Percentiles rank a stretch among this genome's conserved stretches.
Conservation (phyloP, 2,113 vertebrate species). For the Saccopteryx leptura region DNA sequence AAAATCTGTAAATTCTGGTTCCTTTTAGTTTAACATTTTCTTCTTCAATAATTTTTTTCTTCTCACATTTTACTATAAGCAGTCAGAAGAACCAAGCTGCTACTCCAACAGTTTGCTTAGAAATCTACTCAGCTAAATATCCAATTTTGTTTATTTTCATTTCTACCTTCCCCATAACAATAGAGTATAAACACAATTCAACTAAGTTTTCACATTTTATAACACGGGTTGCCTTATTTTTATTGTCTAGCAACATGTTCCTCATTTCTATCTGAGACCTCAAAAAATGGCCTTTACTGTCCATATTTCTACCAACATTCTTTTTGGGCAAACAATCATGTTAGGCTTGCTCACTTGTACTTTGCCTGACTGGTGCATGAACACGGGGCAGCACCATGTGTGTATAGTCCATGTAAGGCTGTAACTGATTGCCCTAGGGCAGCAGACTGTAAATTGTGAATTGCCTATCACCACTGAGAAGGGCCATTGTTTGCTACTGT, state of each 20-base stretch:
- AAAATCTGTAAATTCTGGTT: neutral
- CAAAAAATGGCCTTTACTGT: neutral
- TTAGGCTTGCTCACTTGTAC: too few species aligned
- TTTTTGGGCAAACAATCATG: too few species aligned
- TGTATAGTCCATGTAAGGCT: too few species aligned
- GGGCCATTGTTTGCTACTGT: too few species aligned
- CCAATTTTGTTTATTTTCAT: neutral
- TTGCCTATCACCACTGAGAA: too few species aligned
- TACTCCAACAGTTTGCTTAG: neutral
- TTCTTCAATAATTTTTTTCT: neutral
- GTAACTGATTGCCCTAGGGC: too few species aligned
- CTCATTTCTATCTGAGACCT: neutral
- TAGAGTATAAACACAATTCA: neutral
- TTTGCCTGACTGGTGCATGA: too few species aligned
- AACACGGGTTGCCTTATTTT: neutral
- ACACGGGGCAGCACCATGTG: too few species aligned
- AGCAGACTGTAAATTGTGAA: too few species aligned
- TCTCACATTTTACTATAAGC: too few species aligned
- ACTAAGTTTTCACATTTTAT: neutral
- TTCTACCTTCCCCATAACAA: neutral
- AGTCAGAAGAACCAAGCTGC: neutral
- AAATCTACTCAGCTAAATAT: neutral
- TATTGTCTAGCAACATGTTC: neutral
- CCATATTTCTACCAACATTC: neutral
- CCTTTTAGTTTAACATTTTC: neutral